Evolutionary conservation across 2,113 vertebrate species (phyloP).

Genomic region (Canis aureus): DNA sequence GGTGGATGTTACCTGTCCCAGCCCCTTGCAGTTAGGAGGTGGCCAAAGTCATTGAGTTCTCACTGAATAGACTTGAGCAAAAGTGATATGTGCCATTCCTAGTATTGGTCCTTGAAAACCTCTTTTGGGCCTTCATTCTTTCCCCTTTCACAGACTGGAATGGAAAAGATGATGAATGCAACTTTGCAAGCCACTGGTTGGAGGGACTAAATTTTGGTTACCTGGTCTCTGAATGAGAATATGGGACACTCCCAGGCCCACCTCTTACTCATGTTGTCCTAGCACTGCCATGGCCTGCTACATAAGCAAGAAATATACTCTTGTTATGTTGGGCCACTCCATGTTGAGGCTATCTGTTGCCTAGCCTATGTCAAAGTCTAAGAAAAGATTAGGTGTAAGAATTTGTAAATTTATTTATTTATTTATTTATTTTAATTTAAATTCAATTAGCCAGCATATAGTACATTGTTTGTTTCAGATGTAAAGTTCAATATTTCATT

Average conservation of each 20-base stretch:
- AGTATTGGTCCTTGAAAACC: neutral
- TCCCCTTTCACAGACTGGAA: neutral
- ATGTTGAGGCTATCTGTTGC: neutral
- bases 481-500: too few species aligned
- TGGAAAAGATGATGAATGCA: neutral
- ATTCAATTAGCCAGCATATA: too few species aligned
- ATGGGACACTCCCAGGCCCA: too few species aligned
- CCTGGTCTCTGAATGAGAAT: neutral
- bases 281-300: neutral
- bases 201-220: neutral
- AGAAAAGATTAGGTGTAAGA: neutral
- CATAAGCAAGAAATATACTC: neutral
- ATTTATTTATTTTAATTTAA: too few species aligned
- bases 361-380: neutral
- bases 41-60: neutral
- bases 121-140: neutral
- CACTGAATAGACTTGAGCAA: neutral
- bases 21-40: neutral
- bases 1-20: neutral
- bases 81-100: neutral
- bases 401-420: neutral
- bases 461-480: too few species aligned
- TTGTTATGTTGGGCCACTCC: neutral
- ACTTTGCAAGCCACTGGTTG: neutral
- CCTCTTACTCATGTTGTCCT: neutral